A percentile compares a stretch with the other conserved stretches of the same genome.
phyloP scores from a whole-genome alignment of 2,797 vertebrate species.

The Sebastes hubbsi region DNA sequence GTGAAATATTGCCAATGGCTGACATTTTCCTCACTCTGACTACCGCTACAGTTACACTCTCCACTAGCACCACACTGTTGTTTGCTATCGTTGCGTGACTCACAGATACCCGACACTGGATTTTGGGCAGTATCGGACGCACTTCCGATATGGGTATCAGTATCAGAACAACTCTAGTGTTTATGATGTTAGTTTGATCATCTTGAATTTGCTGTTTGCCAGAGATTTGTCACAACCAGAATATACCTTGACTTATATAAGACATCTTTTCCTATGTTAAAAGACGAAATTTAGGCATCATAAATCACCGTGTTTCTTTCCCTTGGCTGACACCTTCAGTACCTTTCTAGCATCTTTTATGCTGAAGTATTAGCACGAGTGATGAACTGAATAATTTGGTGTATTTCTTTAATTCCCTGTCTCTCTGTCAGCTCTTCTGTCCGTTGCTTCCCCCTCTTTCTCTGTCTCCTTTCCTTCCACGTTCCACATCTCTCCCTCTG shows the following conservation, averaged over 20 bases:
- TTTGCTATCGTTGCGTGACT: too few relatives aligned
- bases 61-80: too few relatives aligned
- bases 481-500: conserved; percentile 11
- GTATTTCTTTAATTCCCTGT: neutral
- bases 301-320: neutral
- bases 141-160: too few relatives aligned
- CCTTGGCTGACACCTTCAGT: neutral
- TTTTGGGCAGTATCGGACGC: too few relatives aligned
- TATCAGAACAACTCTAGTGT: neutral
- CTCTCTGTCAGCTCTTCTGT: neutral
- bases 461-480: neutral
- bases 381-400: neutral
- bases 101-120: too few relatives aligned
- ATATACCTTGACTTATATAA: neutral
- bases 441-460: neutral
- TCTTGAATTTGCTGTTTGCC: neutral
- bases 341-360: neutral
- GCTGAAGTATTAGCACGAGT: neutral
- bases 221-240: neutral
- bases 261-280: neutral
- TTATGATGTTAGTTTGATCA: neutral
- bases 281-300: neutral
- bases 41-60: too few relatives aligned
- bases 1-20: too few relatives aligned
- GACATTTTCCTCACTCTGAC: too few relatives aligned